Evolutionary conservation across 2,888 invertebrate species (phyloP), one percentile per base, ranked within the genome.

Genomic region (Ichneumoninae sp.): DNA sequence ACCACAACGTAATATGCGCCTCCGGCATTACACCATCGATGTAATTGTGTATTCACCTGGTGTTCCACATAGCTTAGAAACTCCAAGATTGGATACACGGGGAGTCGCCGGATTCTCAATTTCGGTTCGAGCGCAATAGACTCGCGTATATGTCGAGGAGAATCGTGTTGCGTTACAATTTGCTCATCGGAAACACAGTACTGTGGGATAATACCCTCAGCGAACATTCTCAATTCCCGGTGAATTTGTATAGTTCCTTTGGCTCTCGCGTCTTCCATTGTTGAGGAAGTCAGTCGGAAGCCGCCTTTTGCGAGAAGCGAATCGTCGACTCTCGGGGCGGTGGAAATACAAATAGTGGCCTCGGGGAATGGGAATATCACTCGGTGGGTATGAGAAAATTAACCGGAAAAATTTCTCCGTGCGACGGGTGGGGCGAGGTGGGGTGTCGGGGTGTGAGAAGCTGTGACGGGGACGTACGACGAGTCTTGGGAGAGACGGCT

Each of bases 331-430:
- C 36, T 10, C 40, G 40, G 5, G 40, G 40, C 70, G 83, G 77
- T 75, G 85, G 87, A 88, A 89, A 90, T 89, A 87, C 88, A 89
- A 90, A 90, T 89, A 88, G 40, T 70, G 70, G 72, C 77, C 75
- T 19, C 40, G 84, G 26, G 66, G 36, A 52, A 33, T 33, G 60
- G 87, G 83, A 77, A 86, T 87, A 86, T 86, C 88, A 86, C 81
- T 88, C 83, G 68, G 82, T 13, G 68, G 76, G 71, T 81, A 69
- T 70, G 86, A 86, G 88, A 88, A 88, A 90, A 91, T 90, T 89
- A 91, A 89, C 87, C 87, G 77, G 87, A 86, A 86, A 89, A 89
- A 90, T 90, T 86, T 81, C 83, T 62, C 77, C 68, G 26, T 70
- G 52, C 72, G 80, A 50, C 26, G 65, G 10, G 40, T 0, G 10